Percentiles rank a stretch among this genome's conserved stretches.
Conservation (phyloP, 2,888 invertebrate species). For the Apamea anceps region DNA sequence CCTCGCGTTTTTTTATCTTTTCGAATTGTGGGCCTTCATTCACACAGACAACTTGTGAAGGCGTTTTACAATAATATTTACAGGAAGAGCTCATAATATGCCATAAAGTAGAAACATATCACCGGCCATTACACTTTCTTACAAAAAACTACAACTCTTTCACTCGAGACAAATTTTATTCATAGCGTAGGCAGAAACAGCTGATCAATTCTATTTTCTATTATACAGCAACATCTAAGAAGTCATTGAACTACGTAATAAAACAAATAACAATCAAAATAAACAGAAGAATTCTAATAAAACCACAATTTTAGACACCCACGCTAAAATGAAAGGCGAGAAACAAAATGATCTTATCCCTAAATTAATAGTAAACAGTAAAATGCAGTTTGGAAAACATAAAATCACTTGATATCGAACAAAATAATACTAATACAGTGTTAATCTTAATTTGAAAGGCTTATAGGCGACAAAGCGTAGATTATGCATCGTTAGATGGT, state of each 20-base stretch:
- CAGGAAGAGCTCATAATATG: neutral
- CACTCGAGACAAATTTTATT: conserved; percentile 42
- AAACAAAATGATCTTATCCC: conserved; percentile 49
- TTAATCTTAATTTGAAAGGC: conserved; percentile 44
- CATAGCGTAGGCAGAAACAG: conserved; percentile 36
- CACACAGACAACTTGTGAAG: neutral
- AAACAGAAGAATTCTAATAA: conserved; percentile 53
- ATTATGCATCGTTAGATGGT: conserved; percentile 27
- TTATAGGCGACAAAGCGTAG: conserved; percentile 23
- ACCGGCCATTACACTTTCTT: neutral
- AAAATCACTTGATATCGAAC: conserved; percentile 40
- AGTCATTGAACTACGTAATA: conserved; percentile 51
- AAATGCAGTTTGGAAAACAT: conserved; percentile 34
- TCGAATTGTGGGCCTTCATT: neutral
- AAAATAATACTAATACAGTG: conserved; percentile 27
- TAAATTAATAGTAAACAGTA: conserved; percentile 45
- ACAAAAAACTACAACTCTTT: conserved; percentile 24
- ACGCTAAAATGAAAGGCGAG: conserved; percentile 37
- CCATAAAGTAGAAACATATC: conserved; percentile 1
- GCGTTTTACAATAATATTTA: neutral
- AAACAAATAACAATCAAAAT: conserved; percentile 59
- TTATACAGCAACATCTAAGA: conserved; percentile 30
- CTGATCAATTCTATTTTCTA: conserved; percentile 18
- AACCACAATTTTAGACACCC: conserved; percentile 42
- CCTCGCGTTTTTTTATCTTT: neutral